Base-by-base conservation (phyloP, 2,113 vertebrate genomes). In the Scortum barcoo region DNA sequence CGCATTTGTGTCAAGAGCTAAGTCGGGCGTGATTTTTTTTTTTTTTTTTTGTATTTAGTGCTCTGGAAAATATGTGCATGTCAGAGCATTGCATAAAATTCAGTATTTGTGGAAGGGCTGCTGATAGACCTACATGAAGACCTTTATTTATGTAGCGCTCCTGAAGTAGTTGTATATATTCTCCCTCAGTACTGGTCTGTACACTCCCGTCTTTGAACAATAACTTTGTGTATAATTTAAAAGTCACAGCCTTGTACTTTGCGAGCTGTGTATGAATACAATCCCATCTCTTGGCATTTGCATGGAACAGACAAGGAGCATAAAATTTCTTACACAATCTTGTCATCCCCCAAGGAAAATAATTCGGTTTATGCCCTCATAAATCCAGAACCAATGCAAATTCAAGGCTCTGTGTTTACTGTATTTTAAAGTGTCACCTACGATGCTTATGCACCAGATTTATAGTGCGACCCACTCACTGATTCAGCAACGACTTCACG, bases 1-100 rank as follows among this genome's bases (percentile, higher is more conserved):
- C 54, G 30, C 79, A 84, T 91, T 81, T 83, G 77, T 92, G 89
- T 92, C 85, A 91, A 78, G 79, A 91, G 90, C 81, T 88, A 88
- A 88, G 82, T 56, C 62, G 78, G 80, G 82, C 84, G 22, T 88
- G 76, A 85, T 71, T 56, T 14, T 77, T 85, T 80, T 76, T 71
- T 38, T n/a, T 71, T 70, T 66, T 69, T 33, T 63, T 67, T 53
- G 42, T 66, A 72, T 81, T 67, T 84, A 78, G 62, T n/a, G 7
- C 67, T 7, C 50, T 69, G 68, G 63, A 78, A 81, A 90, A 67
- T 80, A 61, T 74, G 51, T 72, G 44, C 42, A 53, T 63, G 30
- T 72, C 72, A 46, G 40, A 67, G 46, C 40, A 22, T 30, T 68
- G 66, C 56, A 83, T 50, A 22, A 51, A 80, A 78, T 50, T n/a